Evolutionary conservation across 2,113 vertebrate genomes (phyloP), one percentile per base, ranked within the genome.

Genomic region (Thryonomys swinderianus): DNA sequence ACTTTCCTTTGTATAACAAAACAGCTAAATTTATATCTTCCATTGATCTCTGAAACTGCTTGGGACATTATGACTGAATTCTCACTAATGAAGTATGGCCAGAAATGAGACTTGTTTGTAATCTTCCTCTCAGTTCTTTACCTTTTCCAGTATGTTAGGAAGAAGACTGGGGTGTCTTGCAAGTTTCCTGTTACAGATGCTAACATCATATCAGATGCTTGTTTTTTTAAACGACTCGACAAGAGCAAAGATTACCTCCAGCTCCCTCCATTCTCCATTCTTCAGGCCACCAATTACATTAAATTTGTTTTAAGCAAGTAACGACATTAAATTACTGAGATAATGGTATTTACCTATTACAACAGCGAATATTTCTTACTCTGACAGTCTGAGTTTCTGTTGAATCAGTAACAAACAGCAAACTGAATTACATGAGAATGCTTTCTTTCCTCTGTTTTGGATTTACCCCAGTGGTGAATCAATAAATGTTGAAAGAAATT

Each of bases 301-400:
- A 16, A 73, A 57, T 45, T 11, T 30, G 81, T 48, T 64, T 8
- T 21, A 37, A 83, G 16, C 16, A 16, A 7, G 23, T 64, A n/a
- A 37, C 30, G 34, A 0, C 5, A 4, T 34, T 64, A 76, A 82
- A 64, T 17, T 61, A 37, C 66, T 45, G 48, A 76, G 71, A 42
- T 59, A 79, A 51, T 79, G 51, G 2, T 81, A 27, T 88, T 64
- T 48, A 30, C 12, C 12, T 79, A 0, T 80, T 30, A 53, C 3
- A 81, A 55, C 14, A 85, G 14, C 74, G 48, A 11, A 5, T 62
- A 51, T 71, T 37, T 69, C 51, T 25, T 57, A 69, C 34, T 34
- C 55, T 85, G 59, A 85, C n/a, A 69, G 59, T 91, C 55, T 80
- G 20, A n/a, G 18, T 16, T 84, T 83, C 76, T 53, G n/a, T 14